Conservation (phyloP, 2,888 invertebrate species). For the Rotaria sp. region DNA sequence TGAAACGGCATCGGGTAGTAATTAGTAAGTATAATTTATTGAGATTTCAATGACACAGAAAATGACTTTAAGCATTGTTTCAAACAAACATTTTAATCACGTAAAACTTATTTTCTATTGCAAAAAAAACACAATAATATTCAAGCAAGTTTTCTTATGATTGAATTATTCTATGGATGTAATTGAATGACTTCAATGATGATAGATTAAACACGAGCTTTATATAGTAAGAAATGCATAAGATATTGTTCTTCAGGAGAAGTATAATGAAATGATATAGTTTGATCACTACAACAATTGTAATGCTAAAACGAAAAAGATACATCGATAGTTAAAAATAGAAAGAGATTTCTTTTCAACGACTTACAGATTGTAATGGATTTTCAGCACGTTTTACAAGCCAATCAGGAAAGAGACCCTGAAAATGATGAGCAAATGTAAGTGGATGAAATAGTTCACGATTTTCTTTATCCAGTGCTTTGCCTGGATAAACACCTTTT, state of each 20-base stretch:
- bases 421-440: conserved; percentile 28
- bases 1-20: too few species aligned
- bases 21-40: too few species aligned
- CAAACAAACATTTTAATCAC: too few species aligned
- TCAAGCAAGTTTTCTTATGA: too few species aligned
- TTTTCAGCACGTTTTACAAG: conserved; percentile 23
- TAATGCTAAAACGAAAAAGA: conserved; percentile 7
- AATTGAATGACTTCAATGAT: background rate
- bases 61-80: too few species aligned
- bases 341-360: background rate
- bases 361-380: conserved; percentile 15
- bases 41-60: too few species aligned
- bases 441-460: conserved; percentile 39
- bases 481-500: conserved; percentile 30
- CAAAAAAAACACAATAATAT: too few species aligned
- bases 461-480: conserved; percentile 27
- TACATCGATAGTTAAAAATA: background rate
- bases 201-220: background rate
- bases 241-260: background rate
- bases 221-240: background rate
- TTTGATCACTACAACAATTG: conserved; percentile 38
- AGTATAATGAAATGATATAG: conserved; percentile 40
- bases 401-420: conserved; percentile 33
- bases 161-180: too few species aligned
- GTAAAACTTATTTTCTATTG: too few species aligned